Evolutionary conservation across 2,888 invertebrate genomes (phyloP).

Genomic region (Dynastes maya): DNA sequence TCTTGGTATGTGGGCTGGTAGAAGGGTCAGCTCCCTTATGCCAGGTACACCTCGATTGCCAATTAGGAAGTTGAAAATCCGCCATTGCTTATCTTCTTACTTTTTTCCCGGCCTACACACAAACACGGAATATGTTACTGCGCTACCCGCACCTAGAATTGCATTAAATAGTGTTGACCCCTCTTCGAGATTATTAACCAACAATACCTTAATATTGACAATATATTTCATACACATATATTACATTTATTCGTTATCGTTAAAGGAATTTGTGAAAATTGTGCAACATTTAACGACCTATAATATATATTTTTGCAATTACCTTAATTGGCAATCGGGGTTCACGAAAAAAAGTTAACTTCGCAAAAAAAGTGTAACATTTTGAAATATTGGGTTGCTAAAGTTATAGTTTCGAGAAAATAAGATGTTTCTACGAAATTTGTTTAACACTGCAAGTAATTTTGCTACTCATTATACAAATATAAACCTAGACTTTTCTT

Average conservation of each 20-base stretch:
- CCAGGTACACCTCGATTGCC: constrained; percentile 74
- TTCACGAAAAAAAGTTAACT: too few species aligned
- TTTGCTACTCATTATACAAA: too few species aligned
- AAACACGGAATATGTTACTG: constrained; percentile 20
- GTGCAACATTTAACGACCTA: neutral
- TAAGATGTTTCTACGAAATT: too few species aligned
- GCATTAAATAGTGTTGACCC: constrained; percentile 32
- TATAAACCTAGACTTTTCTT: neutral
- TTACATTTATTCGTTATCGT: constrained; percentile 3
- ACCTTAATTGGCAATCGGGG: neutral
- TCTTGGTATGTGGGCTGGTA: constrained; percentile 71
- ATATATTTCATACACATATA: constrained; percentile 1
- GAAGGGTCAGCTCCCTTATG: constrained; percentile 65
- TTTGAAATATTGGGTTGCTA: too few species aligned
- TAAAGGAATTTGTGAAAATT: neutral
- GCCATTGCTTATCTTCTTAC: constrained; percentile 26
- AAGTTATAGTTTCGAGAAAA: too few species aligned
- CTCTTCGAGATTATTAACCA: constrained; percentile 14
- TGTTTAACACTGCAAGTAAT: too few species aligned
- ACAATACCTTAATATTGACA: constrained; percentile 34
- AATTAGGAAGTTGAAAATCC: constrained; percentile 67
- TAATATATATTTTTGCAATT: neutral
- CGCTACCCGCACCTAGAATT: neutral
- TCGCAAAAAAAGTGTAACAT: too few species aligned
- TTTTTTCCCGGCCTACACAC: neutral